These are phyloP conservation scores for Polyodon spathula DNA, from an alignment of 2,113 vertebrate genomes.

Conservation along the genomic window DNA sequence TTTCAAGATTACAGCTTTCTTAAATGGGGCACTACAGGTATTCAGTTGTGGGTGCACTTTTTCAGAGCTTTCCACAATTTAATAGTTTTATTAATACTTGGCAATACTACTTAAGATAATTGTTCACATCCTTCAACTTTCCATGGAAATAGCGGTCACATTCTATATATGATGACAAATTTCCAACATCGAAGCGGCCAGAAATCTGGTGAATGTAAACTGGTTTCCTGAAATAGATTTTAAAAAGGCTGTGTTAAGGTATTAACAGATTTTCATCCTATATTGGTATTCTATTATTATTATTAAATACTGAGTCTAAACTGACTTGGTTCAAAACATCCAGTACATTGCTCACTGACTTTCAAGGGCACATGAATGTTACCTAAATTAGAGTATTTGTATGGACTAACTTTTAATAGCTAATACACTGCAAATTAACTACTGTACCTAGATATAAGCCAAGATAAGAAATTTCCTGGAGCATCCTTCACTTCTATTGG, in stretches of 20 bases:
- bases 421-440: not conserved
- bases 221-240: slow-evolving; percentile 42
- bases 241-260: not conserved
- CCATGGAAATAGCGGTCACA: slow-evolving; percentile 61
- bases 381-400: too few species aligned
- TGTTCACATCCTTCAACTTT: slow-evolving; percentile 30
- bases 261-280: too few species aligned
- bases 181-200: slow-evolving; percentile 67
- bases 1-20: too few species aligned
- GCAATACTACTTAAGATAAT: slow-evolving; percentile 47
- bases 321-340: too few species aligned
- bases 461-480: slow-evolving; percentile 62
- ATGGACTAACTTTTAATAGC: not conserved
- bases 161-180: slow-evolving; percentile 51
- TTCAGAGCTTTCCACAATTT: not conserved
- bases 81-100: not conserved
- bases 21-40: too few species aligned
- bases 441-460: slow-evolving; percentile 56
- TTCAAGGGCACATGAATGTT: too few species aligned
- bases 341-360: too few species aligned
- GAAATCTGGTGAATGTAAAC: slow-evolving; percentile 51
- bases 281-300: too few species aligned
- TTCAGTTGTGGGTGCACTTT: not conserved
- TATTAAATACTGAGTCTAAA: too few species aligned
- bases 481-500: slow-evolving; percentile 56